Evolutionary conservation across 2,797 vertebrate genomes (phyloP).

Genomic region (Cheracebus regulus): DNA sequence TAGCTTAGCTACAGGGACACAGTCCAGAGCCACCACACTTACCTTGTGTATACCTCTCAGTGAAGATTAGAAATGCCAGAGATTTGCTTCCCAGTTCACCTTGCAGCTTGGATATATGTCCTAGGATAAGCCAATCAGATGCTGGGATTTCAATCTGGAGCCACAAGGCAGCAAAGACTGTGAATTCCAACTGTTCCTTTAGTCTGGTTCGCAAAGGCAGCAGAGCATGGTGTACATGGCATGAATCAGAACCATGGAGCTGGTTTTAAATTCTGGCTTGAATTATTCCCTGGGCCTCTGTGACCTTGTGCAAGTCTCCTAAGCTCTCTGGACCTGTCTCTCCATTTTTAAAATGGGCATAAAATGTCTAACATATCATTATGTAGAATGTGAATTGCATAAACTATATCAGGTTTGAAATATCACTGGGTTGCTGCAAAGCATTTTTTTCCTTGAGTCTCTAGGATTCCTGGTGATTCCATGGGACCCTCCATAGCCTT

Average conservation of each 20-base stretch:
- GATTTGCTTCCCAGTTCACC: neutral
- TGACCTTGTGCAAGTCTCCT: neutral
- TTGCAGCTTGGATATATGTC: neutral
- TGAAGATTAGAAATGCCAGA: neutral
- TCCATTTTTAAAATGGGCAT: neutral
- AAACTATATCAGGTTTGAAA: neutral
- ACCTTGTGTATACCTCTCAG: neutral
- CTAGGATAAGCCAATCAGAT: neutral
- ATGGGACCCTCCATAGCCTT: neutral
- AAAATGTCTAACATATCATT: neutral
- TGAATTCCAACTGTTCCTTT: neutral
- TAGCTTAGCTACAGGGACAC: neutral
- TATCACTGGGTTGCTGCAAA: neutral
- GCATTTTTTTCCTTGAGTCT: neutral
- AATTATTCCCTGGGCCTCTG: neutral
- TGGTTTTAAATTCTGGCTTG: neutral
- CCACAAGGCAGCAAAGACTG: neutral
- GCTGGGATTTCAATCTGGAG: neutral
- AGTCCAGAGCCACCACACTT: neutral
- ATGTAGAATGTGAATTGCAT: neutral
- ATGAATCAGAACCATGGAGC: neutral
- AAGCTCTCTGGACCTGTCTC: neutral
- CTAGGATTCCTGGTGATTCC: neutral
- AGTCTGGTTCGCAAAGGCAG: neutral
- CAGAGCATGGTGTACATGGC: neutral